Conservation (phyloP, 2,113 vertebrate species). For the Poeciliopsis retropinna region DNA sequence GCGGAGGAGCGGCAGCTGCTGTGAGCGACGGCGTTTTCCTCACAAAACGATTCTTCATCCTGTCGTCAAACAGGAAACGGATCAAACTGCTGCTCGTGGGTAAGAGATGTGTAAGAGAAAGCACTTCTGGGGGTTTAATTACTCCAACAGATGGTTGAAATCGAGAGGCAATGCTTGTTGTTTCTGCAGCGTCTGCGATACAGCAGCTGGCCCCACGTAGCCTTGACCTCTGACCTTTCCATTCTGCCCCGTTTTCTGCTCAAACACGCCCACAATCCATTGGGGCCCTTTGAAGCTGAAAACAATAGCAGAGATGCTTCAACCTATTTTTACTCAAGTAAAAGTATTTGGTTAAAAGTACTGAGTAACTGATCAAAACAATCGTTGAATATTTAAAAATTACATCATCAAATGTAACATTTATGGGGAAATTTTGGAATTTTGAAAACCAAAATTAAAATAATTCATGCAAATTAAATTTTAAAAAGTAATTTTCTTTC, state of each 20-base stretch:
- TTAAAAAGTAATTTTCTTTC: too few species aligned
- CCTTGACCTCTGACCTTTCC: constrained; percentile 46
- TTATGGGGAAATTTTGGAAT: too few species aligned
- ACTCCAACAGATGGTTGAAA: constrained; percentile 15
- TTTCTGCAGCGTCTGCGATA: constrained; percentile 26
- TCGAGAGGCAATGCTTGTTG: constrained; percentile 18
- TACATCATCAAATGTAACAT: too few species aligned
- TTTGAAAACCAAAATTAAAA: too few species aligned
- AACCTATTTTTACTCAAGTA: too few species aligned
- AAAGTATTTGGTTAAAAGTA: too few species aligned
- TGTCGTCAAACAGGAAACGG: constrained; percentile 1
- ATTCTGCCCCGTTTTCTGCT: neutral
- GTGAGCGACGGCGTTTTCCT: constrained; percentile 16
- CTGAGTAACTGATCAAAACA: too few species aligned
- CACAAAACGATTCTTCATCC: constrained; percentile 16
- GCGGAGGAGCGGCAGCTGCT: constrained; percentile 43
- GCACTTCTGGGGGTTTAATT: too few species aligned
- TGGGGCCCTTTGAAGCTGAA: neutral
- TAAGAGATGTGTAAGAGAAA: neutral
- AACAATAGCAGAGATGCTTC: too few species aligned
- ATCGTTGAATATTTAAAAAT: too few species aligned
- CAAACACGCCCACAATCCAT: constrained; percentile 1
- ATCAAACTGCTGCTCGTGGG: neutral
- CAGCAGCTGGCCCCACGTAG: constrained; percentile 58
- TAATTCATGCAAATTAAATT: too few species aligned